These are phyloP conservation scores for Polyploca ridens DNA, from an alignment of 2,888 invertebrate genomes.

Conservation along the genomic window DNA sequence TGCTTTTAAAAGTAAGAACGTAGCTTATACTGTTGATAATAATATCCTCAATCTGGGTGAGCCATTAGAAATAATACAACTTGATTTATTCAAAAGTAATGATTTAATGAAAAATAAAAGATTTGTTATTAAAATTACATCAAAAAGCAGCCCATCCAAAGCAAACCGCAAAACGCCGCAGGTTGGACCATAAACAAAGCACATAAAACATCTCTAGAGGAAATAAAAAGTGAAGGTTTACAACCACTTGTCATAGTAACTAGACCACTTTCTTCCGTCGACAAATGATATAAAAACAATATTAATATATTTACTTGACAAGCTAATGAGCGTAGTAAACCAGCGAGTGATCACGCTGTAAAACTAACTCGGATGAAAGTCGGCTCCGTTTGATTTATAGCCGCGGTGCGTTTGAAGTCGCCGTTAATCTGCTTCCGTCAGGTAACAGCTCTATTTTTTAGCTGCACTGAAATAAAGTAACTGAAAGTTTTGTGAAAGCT, in stretches of 20 bases:
- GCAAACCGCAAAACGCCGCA: neutral
- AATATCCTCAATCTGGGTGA: too few relatives aligned
- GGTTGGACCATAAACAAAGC: neutral
- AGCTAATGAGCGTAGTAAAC: slow-evolving; percentile 31
- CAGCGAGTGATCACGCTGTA: slow-evolving; percentile 13
- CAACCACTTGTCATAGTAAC: slow-evolving; percentile 2
- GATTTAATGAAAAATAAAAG: neutral
- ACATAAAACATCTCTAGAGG: neutral
- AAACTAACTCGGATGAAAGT: slow-evolving; percentile 1
- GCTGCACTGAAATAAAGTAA: neutral
- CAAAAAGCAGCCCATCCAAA: neutral
- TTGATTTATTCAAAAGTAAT: neutral
- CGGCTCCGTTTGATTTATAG: neutral
- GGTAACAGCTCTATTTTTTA: neutral
- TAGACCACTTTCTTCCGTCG: slow-evolving; percentile 1
- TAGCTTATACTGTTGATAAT: too few relatives aligned
- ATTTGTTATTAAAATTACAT: neutral
- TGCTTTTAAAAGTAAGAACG: neutral
- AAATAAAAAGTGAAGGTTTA: neutral
- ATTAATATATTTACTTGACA: slow-evolving; percentile 36
- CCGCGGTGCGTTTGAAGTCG: slow-evolving; percentile 6
- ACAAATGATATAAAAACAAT: slow-evolving; percentile 22
- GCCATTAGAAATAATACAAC: too few relatives aligned
- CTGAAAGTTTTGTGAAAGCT: neutral
- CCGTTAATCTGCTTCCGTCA: slow-evolving; percentile 3